phyloP scores from a whole-genome alignment of 2,888 invertebrate species.

The Ennomos erosarius region DNA sequence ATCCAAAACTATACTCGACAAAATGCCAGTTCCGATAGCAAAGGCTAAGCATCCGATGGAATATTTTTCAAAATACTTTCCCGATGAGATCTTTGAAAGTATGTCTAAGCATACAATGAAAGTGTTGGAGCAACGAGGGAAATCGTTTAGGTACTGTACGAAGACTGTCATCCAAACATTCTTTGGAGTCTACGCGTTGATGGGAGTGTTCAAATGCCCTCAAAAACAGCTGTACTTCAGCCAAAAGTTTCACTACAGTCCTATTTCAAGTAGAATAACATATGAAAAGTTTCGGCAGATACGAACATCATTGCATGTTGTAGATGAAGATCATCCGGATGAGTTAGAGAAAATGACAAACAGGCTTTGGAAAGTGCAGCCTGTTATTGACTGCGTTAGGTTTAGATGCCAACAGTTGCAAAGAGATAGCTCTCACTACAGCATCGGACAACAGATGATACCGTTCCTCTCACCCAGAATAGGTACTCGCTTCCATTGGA shows the following conservation, averaged over 20 bases:
- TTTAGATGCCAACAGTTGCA: conserved; percentile 40
- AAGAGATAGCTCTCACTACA: conserved; percentile 37
- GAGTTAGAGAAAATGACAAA: conserved; percentile 30
- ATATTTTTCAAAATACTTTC: conserved; percentile 28
- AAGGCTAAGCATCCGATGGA: conserved; percentile 25
- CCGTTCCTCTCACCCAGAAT: conserved; percentile 39
- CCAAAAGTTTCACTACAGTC: conserved; percentile 26
- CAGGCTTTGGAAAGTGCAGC: conserved; percentile 40
- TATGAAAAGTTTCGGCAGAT: conserved; percentile 33
- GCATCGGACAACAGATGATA: conserved; percentile 36
- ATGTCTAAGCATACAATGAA: conserved; percentile 27
- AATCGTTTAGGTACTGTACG: conserved; percentile 20
- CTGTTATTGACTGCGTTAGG: conserved; percentile 46
- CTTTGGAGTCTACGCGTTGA: conserved; percentile 29
- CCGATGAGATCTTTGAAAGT: conserved; percentile 33
- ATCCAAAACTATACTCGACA: conserved; percentile 22
- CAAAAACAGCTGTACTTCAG: conserved; percentile 29
- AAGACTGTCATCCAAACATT: conserved; percentile 24
- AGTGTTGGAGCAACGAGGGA: conserved; percentile 11
- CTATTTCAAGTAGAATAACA: conserved; percentile 24
- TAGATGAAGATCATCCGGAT: conserved; percentile 25
- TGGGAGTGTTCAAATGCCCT: conserved; percentile 31
- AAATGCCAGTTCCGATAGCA: conserved; percentile 16
- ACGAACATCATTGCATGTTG: conserved; percentile 22
- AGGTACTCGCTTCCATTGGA: conserved; percentile 45